Percentiles rank a stretch among this genome's conserved stretches.
phyloP scores from a whole-genome alignment of 2,888 invertebrate genomes.

The Macrophya annulata region DNA sequence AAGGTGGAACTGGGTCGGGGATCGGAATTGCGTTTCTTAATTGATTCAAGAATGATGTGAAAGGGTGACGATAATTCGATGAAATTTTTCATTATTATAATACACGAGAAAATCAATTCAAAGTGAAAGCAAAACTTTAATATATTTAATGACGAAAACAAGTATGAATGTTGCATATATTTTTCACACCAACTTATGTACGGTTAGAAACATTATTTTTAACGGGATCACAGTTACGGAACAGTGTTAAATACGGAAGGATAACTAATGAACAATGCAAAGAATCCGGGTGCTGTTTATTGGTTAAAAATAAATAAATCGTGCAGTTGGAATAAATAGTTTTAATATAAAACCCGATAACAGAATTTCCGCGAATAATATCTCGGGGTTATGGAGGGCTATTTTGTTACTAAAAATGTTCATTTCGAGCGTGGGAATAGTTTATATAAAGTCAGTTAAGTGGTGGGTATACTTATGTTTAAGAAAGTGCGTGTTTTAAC shows the following conservation, averaged over 20 bases:
- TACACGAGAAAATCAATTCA: not conserved
- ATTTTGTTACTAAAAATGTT: not conserved
- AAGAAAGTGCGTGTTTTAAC: slow-evolving; percentile 26
- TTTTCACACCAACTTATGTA: not conserved
- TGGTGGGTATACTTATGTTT: not conserved
- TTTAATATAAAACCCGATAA: not conserved
- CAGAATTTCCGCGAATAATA: not conserved
- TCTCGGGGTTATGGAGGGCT: not conserved
- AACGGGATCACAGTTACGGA: not conserved
- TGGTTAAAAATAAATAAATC: slow-evolving; percentile 11
- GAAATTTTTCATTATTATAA: not conserved
- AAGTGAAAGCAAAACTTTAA: not conserved
- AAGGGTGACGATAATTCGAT: not conserved
- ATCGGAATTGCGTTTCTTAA: not conserved
- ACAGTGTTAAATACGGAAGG: not conserved
- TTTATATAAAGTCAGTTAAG: slow-evolving; percentile 8
- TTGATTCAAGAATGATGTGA: not conserved
- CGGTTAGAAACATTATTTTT: not conserved
- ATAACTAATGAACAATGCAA: not conserved
- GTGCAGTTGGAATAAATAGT: not conserved
- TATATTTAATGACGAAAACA: not conserved
- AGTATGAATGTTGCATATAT: not conserved
- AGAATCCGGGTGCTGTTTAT: not conserved
- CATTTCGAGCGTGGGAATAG: not conserved
- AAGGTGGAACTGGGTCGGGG: not conserved